These are phyloP conservation scores for Callipepla squamata DNA, from an alignment of 2,113 vertebrate genomes.

Conservation along the genomic window DNA sequence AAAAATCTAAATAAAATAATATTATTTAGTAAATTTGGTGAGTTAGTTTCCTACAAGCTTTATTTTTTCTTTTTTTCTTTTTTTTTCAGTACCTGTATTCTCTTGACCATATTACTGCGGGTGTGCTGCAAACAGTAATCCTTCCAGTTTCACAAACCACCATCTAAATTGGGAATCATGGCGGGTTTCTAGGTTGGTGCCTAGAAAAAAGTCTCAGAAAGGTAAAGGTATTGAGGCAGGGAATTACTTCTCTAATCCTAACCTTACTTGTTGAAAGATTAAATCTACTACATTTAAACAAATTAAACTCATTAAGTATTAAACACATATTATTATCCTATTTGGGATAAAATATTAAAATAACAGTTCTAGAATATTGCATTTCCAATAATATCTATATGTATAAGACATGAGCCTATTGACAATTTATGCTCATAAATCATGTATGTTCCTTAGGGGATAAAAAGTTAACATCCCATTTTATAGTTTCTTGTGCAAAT, in stretches of 20 bases:
- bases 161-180: not conserved
- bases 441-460: not conserved
- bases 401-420: not conserved
- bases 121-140: not conserved
- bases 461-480: not conserved
- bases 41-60: not conserved
- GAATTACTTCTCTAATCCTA: not conserved
- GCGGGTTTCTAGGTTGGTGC: not conserved
- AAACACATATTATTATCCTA: not conserved
- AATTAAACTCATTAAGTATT: not conserved
- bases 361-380: not conserved
- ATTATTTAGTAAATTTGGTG: not conserved
- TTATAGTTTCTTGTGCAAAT: not conserved
- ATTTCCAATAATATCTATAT: not conserved
- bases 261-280: not conserved
- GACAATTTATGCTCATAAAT: not conserved
- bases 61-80: rapidly evolving
- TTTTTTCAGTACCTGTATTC: not conserved
- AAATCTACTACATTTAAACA: not conserved
- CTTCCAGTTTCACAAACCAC: not conserved
- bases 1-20: not conserved
- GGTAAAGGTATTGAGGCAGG: not conserved
- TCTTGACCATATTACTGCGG: not conserved
- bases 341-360: not conserved
- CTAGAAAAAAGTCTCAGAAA: too few relatives aligned